Conservation (phyloP, 2,888 invertebrate species). For the Polia nebulosa region DNA sequence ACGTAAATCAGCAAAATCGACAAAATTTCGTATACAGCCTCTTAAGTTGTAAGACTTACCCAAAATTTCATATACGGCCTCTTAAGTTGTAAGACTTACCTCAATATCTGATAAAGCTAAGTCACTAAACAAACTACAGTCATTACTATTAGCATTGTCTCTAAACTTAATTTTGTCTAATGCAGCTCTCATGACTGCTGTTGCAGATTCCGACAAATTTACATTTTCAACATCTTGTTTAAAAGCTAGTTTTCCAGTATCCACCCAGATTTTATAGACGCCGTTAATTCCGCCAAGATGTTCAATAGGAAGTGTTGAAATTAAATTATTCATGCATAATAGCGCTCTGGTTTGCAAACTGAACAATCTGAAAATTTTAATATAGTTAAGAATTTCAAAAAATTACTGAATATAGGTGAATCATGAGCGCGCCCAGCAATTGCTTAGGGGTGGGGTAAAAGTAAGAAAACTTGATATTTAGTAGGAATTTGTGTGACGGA, state of each 20-base stretch:
- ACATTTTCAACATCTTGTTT: conserved; percentile 88
- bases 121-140: conserved; percentile 88
- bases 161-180: conserved; percentile 92
- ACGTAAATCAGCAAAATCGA: no score
- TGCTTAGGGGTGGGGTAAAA: not conserved
- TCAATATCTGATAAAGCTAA: conserved; percentile 91
- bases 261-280: conserved; percentile 92
- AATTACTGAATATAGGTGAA: not conserved
- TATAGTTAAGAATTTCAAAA: conserved; percentile 1
- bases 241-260: conserved; percentile 92
- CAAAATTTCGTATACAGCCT: no score
- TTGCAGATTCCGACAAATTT: conserved; percentile 93
- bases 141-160: conserved; percentile 76
- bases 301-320: conserved; percentile 91
- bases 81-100: conserved; percentile 73
- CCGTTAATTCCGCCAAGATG: conserved; percentile 92
- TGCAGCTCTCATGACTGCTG: conserved; percentile 94
- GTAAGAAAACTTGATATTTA: not conserved
- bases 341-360: conserved; percentile 92
- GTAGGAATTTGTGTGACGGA: no score
- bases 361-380: conserved; percentile 82
- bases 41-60: no score
- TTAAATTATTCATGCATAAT: conserved; percentile 93
- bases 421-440: no score
- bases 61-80: no score